Conservation (phyloP, 1,140 invertebrate genomes). For the Drosophila lacertosa region DNA sequence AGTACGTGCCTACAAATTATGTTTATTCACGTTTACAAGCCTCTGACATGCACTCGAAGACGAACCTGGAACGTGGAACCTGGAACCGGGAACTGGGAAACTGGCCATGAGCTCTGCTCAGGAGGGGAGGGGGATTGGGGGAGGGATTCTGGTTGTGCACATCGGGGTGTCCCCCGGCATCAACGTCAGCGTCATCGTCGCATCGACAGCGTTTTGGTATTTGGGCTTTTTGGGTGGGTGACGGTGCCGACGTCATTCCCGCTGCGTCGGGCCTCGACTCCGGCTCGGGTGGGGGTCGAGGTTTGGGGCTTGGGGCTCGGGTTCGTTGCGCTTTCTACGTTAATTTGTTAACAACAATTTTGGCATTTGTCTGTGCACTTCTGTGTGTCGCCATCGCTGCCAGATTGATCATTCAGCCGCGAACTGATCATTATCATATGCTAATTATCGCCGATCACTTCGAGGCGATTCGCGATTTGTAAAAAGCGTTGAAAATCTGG, state of each 20-base stretch:
- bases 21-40: conserved; percentile 81
- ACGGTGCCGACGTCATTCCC: conserved; percentile 61
- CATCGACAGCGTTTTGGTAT: conserved; percentile 70
- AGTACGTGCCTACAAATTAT: conserved; percentile 79
- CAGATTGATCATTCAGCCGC: conserved; percentile 15
- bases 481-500: conserved; percentile 64
- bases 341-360: conserved; percentile 79
- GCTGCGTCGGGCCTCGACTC: conserved; percentile 53
- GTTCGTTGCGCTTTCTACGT: conserved; percentile 82
- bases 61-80: conserved; percentile 43
- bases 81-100: conserved; percentile 12
- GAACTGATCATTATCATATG: conserved; percentile 54
- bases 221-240: conserved; percentile 45
- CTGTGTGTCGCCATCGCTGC: conserved; percentile 56
- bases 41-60: conserved; percentile 76
- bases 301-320: conserved; percentile 11
- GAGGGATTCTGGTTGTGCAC: conserved; percentile 42
- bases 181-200: conserved; percentile 77
- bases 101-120: conserved; percentile 23
- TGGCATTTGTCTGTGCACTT: conserved; percentile 52
- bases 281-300: conserved; percentile 2
- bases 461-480: conserved; percentile 38
- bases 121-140: not conserved
- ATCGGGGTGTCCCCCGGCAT: conserved; percentile 75
- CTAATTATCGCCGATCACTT: conserved; percentile 60